These are phyloP conservation scores for Drosophila suzukii DNA, from an alignment of 1,140 invertebrate species.

Conservation along the genomic window DNA sequence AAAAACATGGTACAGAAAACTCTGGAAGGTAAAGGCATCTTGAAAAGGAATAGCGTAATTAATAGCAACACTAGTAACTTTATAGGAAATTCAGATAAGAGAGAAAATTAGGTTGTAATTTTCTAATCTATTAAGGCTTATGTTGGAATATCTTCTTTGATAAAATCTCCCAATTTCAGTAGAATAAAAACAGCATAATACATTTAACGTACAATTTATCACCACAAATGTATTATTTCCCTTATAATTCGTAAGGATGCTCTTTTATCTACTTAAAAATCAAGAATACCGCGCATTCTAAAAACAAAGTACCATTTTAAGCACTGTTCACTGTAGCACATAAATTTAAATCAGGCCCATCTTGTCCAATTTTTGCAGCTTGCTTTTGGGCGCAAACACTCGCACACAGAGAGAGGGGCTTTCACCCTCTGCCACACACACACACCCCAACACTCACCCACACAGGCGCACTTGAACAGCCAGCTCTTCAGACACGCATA, in stretches of 20 bases:
- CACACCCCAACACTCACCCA: constrained; percentile 6
- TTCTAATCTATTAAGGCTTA: too few relatives aligned
- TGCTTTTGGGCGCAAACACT: constrained; percentile 22
- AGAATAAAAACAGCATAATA: too few relatives aligned
- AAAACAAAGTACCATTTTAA: neutral
- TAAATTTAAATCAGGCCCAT: constrained; percentile 36
- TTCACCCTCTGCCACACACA: neutral
- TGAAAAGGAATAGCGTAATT: neutral
- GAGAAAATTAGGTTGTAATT: neutral
- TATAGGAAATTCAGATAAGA: neutral
- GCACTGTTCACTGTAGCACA: constrained; percentile 14
- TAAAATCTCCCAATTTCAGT: too few relatives aligned
- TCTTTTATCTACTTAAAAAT: too few relatives aligned
- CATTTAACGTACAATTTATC: too few relatives aligned
- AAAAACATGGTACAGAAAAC: constrained; percentile 16
- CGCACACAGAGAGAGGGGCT: neutral
- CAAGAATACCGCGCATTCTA: neutral
- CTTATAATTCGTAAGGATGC: too few relatives aligned
- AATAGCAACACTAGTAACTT: neutral
- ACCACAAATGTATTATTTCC: too few relatives aligned
- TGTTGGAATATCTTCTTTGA: too few relatives aligned
- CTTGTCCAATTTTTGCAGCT: constrained; percentile 35
- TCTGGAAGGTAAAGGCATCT: neutral
- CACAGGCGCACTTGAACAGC: constrained; percentile 2
- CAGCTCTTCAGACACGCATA: constrained; percentile 59